Conservation (phyloP, 2,113 vertebrate genomes). For the Laticauda colubrina region DNA sequence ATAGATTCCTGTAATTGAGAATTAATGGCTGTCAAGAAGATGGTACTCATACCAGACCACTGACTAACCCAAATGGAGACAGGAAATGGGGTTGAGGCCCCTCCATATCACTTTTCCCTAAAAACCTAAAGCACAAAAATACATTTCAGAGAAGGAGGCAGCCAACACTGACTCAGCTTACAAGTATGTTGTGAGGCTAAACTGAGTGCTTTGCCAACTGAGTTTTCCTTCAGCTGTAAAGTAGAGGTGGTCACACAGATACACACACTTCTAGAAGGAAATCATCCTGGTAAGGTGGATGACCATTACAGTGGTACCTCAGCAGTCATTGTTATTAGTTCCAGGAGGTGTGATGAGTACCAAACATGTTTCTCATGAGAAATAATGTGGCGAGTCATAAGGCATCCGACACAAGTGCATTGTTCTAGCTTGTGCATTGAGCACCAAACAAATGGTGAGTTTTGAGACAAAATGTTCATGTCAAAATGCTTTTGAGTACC, state of each 20-base stretch:
- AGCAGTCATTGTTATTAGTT: not conserved
- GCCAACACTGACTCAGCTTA: not conserved
- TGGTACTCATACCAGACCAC: not conserved
- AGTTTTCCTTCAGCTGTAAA: not conserved
- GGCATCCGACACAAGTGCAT: not conserved
- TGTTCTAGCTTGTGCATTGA: not conserved
- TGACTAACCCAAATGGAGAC: not conserved
- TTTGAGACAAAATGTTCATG: rapidly evolving
- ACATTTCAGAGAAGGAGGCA: not conserved
- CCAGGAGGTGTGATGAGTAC: not conserved
- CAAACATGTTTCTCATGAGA: not conserved
- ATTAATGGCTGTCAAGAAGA: not conserved
- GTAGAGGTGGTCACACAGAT: not conserved
- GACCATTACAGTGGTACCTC: not conserved
- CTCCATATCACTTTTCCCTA: not conserved
- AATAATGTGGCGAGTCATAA: not conserved
- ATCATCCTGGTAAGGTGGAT: not conserved
- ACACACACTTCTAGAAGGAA: not conserved
- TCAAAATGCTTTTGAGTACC: not conserved
- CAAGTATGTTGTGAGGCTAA: not conserved
- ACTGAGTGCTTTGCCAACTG: not conserved
- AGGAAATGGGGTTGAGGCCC: not conserved
- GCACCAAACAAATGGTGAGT: not conserved
- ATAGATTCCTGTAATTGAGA: not conserved
- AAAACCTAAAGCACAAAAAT: not conserved